These are phyloP conservation scores for Drosophila flavopinicola DNA, from an alignment of 2,888 invertebrate genomes.

Conservation along the genomic window DNA sequence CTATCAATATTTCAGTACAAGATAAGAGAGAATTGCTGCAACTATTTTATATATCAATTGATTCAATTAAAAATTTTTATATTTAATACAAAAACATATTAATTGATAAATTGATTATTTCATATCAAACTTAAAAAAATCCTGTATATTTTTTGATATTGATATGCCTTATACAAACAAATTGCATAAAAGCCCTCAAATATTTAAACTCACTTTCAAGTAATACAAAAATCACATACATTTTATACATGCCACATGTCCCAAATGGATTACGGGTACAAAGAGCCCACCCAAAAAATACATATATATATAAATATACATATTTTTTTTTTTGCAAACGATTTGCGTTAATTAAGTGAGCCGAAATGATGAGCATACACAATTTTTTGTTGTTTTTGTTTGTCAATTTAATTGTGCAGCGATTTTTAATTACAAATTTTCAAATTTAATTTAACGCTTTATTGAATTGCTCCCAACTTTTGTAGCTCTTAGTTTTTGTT, in stretches of 20 bases:
- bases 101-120: no score
- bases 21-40: no score
- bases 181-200: no score
- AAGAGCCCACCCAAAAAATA: not conserved
- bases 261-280: constrained; percentile 1
- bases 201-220: not conserved
- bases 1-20: no score
- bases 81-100: no score
- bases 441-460: constrained; percentile 53
- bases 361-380: constrained; percentile 18
- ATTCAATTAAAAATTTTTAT: no score
- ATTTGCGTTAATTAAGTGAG: constrained; percentile 70
- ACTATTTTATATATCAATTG: no score
- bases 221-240: not conserved
- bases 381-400: constrained; percentile 29
- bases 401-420: constrained; percentile 57
- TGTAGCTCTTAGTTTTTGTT: constrained; percentile 7
- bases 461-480: constrained; percentile 22
- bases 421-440: constrained; percentile 59
- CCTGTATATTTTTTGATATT: no score
- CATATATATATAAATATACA: not conserved
- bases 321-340: constrained; percentile 21
- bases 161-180: no score
- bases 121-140: no score
- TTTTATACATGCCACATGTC: no score